phyloP scores from a whole-genome alignment of 2,113 vertebrate genomes.

The Elachura formosa region DNA sequence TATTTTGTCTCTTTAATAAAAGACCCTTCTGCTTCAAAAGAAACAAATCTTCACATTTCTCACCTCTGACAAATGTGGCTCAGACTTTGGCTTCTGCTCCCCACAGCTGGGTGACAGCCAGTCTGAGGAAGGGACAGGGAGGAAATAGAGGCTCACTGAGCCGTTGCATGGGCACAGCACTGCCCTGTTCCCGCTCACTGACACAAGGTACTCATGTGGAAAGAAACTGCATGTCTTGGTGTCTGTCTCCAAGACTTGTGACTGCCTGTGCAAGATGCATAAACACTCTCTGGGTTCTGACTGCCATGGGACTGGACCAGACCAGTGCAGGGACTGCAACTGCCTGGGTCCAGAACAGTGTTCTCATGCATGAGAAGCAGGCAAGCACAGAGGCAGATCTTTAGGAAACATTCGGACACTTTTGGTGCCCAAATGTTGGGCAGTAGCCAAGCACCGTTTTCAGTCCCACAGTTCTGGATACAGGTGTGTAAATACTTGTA shows the following conservation, averaged over 20 bases:
- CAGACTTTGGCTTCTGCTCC: background rate
- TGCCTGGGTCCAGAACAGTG: background rate
- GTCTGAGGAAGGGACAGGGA: background rate
- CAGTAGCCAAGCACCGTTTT: background rate
- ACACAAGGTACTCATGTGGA: fast-evolving
- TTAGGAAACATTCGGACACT: background rate
- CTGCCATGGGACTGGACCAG: background rate
- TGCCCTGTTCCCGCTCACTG: background rate
- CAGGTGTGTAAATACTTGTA: background rate
- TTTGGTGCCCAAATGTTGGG: background rate
- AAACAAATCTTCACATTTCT: background rate
- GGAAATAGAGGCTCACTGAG: background rate
- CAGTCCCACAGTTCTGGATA: background rate
- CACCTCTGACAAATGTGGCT: background rate
- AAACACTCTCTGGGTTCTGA: background rate
- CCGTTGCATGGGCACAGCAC: background rate
- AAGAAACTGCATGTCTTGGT: background rate
- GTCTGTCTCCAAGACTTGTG: background rate
- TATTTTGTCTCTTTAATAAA: background rate
- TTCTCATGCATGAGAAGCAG: background rate
- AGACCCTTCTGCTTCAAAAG: background rate
- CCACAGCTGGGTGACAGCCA: background rate
- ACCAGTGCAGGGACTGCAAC: background rate
- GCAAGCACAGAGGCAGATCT: background rate
- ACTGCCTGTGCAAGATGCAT: background rate